Conservation (phyloP, 2,888 invertebrate species). For the Yponomeuta sedellus region DNA sequence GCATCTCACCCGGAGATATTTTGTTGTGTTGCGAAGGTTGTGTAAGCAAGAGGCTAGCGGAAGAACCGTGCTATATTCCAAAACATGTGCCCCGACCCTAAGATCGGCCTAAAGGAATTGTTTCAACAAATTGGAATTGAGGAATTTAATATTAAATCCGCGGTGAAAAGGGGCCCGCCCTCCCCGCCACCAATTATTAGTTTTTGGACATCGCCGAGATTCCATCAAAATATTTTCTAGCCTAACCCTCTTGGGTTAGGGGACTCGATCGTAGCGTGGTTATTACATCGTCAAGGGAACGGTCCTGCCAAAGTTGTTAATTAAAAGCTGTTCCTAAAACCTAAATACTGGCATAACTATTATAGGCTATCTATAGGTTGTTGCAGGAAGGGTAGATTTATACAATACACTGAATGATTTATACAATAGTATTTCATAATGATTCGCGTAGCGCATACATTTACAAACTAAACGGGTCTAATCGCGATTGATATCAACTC, state of each 20-base stretch:
- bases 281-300: neutral
- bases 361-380: too few species aligned
- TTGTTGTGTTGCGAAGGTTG: too few species aligned
- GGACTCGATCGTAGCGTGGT: neutral
- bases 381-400: too few species aligned
- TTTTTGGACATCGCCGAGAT: slow-evolving; percentile 27
- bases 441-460: too few species aligned
- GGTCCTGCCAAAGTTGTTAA: too few species aligned
- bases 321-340: too few species aligned
- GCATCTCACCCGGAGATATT: too few species aligned
- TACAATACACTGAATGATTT: too few species aligned
- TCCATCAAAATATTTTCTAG: slow-evolving; percentile 10
- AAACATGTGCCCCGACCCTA: slow-evolving; percentile 29
- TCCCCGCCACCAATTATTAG: slow-evolving; percentile 57
- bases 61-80: neutral
- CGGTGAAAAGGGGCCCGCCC: slow-evolving; percentile 62
- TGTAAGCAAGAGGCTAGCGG: neutral
- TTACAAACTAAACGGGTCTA: too few species aligned
- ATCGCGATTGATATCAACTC: too few species aligned
- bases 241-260: neutral
- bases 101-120: slow-evolving; percentile 51
- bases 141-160: slow-evolving; percentile 72
- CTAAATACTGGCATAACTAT: too few species aligned
- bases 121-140: slow-evolving; percentile 65
- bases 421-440: too few species aligned